These are phyloP conservation scores for Bryconaethiops microstoma DNA, from an alignment of 2,797 vertebrate genomes.

Conservation along the genomic window DNA sequence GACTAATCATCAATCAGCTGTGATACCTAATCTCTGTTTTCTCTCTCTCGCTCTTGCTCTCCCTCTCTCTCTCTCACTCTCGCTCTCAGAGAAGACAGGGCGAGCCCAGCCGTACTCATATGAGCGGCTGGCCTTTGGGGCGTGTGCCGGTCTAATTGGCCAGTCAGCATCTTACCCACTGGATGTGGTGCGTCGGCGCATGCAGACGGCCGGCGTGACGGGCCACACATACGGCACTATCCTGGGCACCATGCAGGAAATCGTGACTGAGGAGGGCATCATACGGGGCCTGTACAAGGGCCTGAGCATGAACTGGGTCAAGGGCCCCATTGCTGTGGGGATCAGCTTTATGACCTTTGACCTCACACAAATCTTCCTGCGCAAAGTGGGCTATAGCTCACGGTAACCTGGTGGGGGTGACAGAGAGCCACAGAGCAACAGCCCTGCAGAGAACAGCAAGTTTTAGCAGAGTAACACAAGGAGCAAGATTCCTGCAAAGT, in stretches of 20 bases:
- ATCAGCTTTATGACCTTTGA: conserved; percentile 97
- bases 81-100: conserved; percentile 81
- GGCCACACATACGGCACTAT: conserved; percentile 83
- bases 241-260: conserved; percentile 82
- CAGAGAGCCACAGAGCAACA: not conserved
- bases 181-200: conserved; percentile 94
- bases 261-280: conserved; percentile 86
- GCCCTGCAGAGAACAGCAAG: not conserved
- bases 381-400: conserved; percentile 70
- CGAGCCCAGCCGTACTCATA: conserved; percentile 82
- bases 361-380: conserved; percentile 86
- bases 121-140: conserved; percentile 90
- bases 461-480: not conserved
- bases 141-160: conserved; percentile 91
- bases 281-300: conserved; percentile 92
- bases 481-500: not conserved
- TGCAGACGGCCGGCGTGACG: conserved; percentile 94
- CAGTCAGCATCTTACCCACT: conserved; percentile 95
- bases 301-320: conserved; percentile 99
- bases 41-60: not conserved
- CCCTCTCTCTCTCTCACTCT: conserved; percentile 26
- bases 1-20: too few species aligned
- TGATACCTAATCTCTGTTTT: not conserved
- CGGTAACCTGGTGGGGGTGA: conserved; percentile 65
- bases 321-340: conserved; percentile 92